These are phyloP conservation scores for Gymnocypris eckloni DNA, from an alignment of 2,797 vertebrate species.

Conservation along the genomic window DNA sequence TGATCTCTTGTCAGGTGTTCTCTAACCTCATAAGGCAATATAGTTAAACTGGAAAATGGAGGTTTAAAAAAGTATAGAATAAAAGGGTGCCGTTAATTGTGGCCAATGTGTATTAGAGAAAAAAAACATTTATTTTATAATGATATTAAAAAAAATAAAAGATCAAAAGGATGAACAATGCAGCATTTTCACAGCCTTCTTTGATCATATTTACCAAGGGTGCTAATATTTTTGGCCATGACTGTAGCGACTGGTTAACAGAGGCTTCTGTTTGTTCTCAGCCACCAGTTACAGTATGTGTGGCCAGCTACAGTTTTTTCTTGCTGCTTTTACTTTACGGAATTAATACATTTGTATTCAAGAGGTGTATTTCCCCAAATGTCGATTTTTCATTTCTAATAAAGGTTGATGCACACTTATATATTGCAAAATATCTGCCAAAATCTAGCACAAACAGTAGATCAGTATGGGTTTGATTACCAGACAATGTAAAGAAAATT, in stretches of 20 bases:
- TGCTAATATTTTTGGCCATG: too few relatives aligned
- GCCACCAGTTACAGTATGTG: background rate
- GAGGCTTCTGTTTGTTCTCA: background rate
- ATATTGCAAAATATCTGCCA: background rate
- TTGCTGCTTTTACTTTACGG: background rate
- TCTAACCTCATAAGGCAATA: too few relatives aligned
- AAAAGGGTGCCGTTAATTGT: too few relatives aligned
- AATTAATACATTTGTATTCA: background rate
- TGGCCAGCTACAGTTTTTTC: background rate
- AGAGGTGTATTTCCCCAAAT: background rate
- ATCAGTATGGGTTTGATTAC: background rate
- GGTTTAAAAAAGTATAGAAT: too few relatives aligned
- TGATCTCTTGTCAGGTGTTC: too few relatives aligned
- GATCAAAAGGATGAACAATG: too few relatives aligned
- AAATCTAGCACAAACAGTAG: background rate
- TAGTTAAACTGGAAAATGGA: too few relatives aligned
- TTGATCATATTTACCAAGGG: too few relatives aligned
- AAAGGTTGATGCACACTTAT: background rate
- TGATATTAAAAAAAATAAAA: too few relatives aligned
- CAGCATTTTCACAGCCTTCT: too few relatives aligned
- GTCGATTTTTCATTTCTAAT: background rate
- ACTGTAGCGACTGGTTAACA: background rate
- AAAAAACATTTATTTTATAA: too few relatives aligned
- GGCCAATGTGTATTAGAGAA: too few relatives aligned
- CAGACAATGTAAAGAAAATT: background rate